Evolutionary conservation across 2,888 invertebrate species (phyloP), one percentile per base, ranked within the genome.

Genomic region (Girardia tigrina): DNA sequence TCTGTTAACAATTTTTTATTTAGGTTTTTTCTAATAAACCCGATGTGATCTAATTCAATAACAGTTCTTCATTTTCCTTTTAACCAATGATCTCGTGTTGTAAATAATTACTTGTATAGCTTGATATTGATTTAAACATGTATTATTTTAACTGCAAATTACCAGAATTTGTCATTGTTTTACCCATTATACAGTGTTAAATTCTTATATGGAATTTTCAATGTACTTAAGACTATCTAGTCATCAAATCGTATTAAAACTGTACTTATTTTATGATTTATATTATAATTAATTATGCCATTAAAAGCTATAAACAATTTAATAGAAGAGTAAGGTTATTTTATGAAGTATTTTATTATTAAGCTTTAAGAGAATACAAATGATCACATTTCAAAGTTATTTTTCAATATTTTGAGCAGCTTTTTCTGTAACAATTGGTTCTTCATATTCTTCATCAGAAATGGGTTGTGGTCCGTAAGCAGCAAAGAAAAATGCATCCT

Each of bases 71-170:
- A 56, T 2, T 56, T 56, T 56, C 23, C 56, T 16, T 56, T 56
- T 56, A 56, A 8, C 23, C 4, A 56, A 56, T 56, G 56, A 56
- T 56, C 56, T 56, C 56, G 56, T 56, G 4, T 56, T 56, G 56
- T 56, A 56, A 6, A 56, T 56, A 56, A 56, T 56, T 36, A 36
- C 16, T 36, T 56, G 56, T 56, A 56, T 56, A 56, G 56, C 56
- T 56, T 56, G n/a, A 12, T 56, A 56, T 56, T 56, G 56, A 56
- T 56, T 56, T 56, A 56, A 56, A 56, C 56, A 56, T 56, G 56
- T 56, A 56, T n/a, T 56, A 56, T n/a, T 56, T 56, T 56, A 56
- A 56, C 56, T 56, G 56, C n/a, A n/a, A 56, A 56, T 56, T 56
- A 56, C n/a, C 56, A 56, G 56, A 56, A 56, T 36, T 36, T 56